phyloP scores from a whole-genome alignment of 2,113 vertebrate species.

The Empidonax alnorum region DNA sequence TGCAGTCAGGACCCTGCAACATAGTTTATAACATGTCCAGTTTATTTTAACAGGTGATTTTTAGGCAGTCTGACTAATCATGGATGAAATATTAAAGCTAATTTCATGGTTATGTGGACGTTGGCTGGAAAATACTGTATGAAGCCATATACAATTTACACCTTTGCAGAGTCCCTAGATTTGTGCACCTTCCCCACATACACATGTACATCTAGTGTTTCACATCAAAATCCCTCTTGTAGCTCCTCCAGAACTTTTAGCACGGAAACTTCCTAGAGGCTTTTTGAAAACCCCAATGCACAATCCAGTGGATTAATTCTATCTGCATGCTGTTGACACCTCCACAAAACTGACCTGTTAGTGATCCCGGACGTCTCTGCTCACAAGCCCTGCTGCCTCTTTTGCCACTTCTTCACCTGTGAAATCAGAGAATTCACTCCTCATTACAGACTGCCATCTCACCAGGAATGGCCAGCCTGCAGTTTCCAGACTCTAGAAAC shows the following conservation, averaged over 20 bases:
- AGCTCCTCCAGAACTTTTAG: neutral
- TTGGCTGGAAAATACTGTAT: neutral
- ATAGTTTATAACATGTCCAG: neutral
- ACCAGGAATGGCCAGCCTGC: neutral
- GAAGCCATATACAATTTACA: neutral
- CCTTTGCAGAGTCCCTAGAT: neutral
- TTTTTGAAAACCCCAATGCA: neutral
- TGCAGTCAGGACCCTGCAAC: neutral
- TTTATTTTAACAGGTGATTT: neutral
- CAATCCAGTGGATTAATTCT: neutral
- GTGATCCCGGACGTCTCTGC: neutral
- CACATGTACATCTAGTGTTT: neutral
- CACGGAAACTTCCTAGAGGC: neutral
- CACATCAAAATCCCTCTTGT: neutral
- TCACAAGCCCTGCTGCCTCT: neutral
- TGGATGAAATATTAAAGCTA: neutral
- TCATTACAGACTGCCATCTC: neutral
- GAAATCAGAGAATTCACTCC: neutral
- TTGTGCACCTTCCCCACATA: no score
- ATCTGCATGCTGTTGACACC: accelerated
- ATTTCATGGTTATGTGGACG: neutral
- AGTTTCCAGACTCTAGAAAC: neutral
- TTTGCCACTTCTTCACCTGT: neutral
- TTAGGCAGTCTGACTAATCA: neutral
- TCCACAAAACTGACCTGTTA: neutral